Conservation (phyloP, 2,797 vertebrate species). For the Tympanoctomys barrerae region DNA sequence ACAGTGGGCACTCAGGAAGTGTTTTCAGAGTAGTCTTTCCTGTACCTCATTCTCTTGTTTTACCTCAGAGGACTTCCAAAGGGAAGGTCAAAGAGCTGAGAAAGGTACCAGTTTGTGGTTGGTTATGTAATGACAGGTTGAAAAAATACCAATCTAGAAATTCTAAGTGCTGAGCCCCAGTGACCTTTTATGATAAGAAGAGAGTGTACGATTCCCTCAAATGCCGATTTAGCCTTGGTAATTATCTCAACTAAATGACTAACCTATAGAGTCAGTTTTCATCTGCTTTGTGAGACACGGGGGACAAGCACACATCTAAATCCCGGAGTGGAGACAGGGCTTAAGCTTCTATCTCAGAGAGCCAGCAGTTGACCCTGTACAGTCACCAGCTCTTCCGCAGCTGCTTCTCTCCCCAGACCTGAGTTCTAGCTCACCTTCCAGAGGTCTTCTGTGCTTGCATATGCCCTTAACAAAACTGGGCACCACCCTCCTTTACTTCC, state of each 20-base stretch:
- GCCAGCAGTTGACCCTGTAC: not conserved
- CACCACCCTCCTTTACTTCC: slow-evolving; percentile 47
- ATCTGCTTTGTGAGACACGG: not conserved
- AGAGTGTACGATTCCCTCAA: not conserved
- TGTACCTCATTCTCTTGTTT: not conserved
- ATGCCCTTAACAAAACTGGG: not conserved
- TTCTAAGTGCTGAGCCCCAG: not conserved
- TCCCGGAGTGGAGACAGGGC: not conserved
- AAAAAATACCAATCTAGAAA: not conserved
- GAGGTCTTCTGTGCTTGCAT: not conserved
- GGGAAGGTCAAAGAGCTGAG: not conserved
- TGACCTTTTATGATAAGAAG: slow-evolving; percentile 30
- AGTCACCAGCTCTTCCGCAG: not conserved
- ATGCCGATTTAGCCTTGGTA: not conserved
- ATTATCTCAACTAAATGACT: slow-evolving; percentile 45
- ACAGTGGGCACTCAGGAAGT: not conserved
- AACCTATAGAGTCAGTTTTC: not conserved
- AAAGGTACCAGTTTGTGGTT: not conserved
- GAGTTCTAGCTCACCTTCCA: not conserved
- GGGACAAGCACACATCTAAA: not conserved
- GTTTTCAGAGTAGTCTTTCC: not conserved
- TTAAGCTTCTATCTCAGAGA: not conserved
- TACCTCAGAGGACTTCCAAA: not conserved
- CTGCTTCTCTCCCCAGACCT: not conserved
- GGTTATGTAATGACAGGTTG: not conserved